These are phyloP conservation scores for Leptura quadrifasciata DNA, from an alignment of 2,888 invertebrate species.

Conservation along the genomic window DNA sequence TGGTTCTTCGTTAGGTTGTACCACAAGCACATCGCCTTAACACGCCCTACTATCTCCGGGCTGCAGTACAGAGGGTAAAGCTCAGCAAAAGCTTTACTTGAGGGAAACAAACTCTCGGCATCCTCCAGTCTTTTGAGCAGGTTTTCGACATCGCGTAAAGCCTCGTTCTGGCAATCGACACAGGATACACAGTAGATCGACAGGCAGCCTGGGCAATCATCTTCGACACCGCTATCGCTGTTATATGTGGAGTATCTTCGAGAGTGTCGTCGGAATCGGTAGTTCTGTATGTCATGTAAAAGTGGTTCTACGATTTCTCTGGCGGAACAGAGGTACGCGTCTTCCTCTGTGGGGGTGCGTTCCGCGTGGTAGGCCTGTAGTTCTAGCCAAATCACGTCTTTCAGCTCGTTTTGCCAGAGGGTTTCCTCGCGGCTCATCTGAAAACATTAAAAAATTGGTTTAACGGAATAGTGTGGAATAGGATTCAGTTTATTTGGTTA, in stretches of 20 bases:
- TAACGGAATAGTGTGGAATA: not conserved
- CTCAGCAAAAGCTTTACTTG: conserved; percentile 85
- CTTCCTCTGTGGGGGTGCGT: conserved; percentile 85
- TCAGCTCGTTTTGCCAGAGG: conserved; percentile 90
- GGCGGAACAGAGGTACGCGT: conserved; percentile 84
- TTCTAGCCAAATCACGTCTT: conserved; percentile 94
- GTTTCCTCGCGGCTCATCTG: conserved; percentile 90
- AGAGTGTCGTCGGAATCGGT: conserved; percentile 76
- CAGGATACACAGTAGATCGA: conserved; percentile 84
- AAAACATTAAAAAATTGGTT: conserved; percentile 59
- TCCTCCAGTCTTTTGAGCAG: conserved; percentile 84
- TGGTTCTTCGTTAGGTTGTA: conserved; percentile 92
- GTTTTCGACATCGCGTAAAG: conserved; percentile 83
- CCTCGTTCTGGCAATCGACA: conserved; percentile 83
- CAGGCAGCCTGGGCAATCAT: conserved; percentile 81
- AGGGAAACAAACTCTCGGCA: conserved; percentile 89
- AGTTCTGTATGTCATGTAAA: conserved; percentile 85
- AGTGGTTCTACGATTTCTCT: conserved; percentile 83
- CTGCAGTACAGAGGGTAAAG: conserved; percentile 84
- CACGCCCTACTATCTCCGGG: conserved; percentile 79
- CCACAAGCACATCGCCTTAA: conserved; percentile 93
- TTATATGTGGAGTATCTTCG: conserved; percentile 62
- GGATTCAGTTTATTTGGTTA: too few relatives aligned
- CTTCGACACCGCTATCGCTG: conserved; percentile 69
- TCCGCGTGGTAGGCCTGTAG: conserved; percentile 90